Evolutionary conservation across 2,888 invertebrate species (phyloP), one percentile per base, ranked within the genome.

Genomic region (Oasisia sp.): DNA sequence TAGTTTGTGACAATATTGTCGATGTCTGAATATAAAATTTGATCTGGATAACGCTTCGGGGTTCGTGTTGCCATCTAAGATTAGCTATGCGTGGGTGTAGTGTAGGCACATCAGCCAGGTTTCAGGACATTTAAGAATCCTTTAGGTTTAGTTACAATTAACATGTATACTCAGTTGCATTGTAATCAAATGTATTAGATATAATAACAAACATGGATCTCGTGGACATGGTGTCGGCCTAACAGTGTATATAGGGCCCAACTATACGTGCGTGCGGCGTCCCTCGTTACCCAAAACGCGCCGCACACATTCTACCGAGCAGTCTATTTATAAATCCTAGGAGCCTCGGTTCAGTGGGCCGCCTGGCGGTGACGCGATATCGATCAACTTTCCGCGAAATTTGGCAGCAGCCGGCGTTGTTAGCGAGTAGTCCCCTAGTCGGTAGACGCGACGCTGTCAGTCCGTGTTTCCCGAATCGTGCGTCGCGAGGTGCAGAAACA

Each of bases 361-460:
- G 74, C 74, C 74, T 74, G 74, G 74, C 74, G 7, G n/a, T 27
- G 19, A 74, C 12, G 50, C 50, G 50, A 50, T 50, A 74, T 74
- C 74, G 74, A 74, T 74, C 27, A 74, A 74, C 74, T n/a, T 74
- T 74, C 74, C 74, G 74, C 74, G 74, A 74, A 74, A 74, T 74
- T n/a, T 74, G 19, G n/a, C 74, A 74, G 74, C 27, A 27, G 74
- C n/a, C 74, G 74, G 0, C 27, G 74, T 74, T 74, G 74, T 74
- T 74, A 74, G 27, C 74, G 27, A 74, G 74, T n/a, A 38, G 38
- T 38, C 38, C 2, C 38, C 38, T 0, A 74, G 19, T 74, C 19
- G 27, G 74, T 74, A 74, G n/a, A 19, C 74, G 74, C 74, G n/a
- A 19, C 27, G 74, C 74, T 27, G 74, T 19, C 14, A 27, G 27